Base-by-base conservation (phyloP, 37 sponge, comb jelly and placozoan species). In the Halichondria panicea region DNA sequence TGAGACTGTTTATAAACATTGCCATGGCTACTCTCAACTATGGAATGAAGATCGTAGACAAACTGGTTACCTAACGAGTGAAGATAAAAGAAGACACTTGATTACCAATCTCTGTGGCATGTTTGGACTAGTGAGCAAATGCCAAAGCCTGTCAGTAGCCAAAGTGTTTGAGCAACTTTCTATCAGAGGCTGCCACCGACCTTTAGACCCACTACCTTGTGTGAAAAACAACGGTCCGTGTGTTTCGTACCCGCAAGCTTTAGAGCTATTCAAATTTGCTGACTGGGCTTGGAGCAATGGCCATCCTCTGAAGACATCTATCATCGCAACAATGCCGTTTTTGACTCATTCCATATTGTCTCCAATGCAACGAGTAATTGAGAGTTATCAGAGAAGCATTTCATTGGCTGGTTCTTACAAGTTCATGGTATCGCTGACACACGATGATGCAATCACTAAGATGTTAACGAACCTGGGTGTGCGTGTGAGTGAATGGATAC, bases 341-440 rank as follows among this genome's bases (percentile, higher is more conserved):
- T 25, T 89, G 2, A 76, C 63, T n/a, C 76, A 89, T 48, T 58
- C 84, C 4, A 31, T 89, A 0, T 39, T 73, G n/a, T 60, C 67
- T 4, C 46, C 35, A 7, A 82, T 82, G 74, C 57, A 69, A 18
- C 15, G 31, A 33, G 66, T 66, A 12, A 57, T 82, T 6, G 38
- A 41, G 1, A 66, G 13, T 0, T 38, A n/a, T n/a, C n/a, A n/a
- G n/a, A n/a, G n/a, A n/a, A n/a, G n/a, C n/a, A n/a, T n/a, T n/a
- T n/a, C n/a, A n/a, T n/a, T n/a, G n/a, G n/a, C 40, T 22, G 21
- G 7, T 11, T n/a, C 32, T 9, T 72, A 72, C 62, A 66, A 66
- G 22, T 19, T 81, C 12, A 45, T 76, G 42, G 31, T 84, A 4
- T 56, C 76, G 0, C 69, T 84, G 25, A 48, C 75, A 18, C 91